Evolutionary conservation across 2,797 vertebrate species (phyloP).

Genomic region (Enteromius fasciolatus): DNA sequence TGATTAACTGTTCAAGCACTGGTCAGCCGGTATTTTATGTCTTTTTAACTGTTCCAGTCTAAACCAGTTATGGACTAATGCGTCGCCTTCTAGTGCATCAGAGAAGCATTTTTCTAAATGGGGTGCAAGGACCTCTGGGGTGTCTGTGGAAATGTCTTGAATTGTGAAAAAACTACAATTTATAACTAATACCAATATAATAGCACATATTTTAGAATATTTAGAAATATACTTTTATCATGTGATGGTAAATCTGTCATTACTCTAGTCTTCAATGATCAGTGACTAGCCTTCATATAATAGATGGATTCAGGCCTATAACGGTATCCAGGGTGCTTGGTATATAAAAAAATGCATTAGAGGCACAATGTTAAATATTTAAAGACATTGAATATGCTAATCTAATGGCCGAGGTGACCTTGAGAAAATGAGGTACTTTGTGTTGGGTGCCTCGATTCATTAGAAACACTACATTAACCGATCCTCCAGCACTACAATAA

Average conservation of each 20-base stretch:
- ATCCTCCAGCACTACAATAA: conserved; percentile 73
- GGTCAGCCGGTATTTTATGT: background rate
- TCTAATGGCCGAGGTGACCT: conserved; percentile 75
- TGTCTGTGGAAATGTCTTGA: conserved; percentile 1
- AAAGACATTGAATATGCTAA: conserved; percentile 75
- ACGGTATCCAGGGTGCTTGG: background rate
- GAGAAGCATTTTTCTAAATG: background rate
- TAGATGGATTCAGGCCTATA: background rate
- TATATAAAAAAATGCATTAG: conserved; percentile 57
- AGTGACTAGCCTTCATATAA: too few species aligned
- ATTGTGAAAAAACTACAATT: background rate
- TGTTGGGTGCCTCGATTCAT: conserved; percentile 79
- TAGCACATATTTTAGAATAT: too few species aligned
- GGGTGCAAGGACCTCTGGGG: background rate
- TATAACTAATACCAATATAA: background rate
- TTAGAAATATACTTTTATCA: background rate
- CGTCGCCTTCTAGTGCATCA: background rate
- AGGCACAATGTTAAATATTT: conserved; percentile 69
- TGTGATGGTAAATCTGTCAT: background rate
- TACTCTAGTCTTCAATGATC: background rate
- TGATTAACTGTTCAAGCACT: conserved; percentile 9
- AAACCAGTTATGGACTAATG: background rate
- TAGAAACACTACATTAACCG: conserved; percentile 83
- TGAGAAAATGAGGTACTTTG: conserved; percentile 73
- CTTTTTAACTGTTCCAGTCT: background rate